phyloP scores from a whole-genome alignment of 2,888 invertebrate genomes.

The Dascillus cervinus region DNA sequence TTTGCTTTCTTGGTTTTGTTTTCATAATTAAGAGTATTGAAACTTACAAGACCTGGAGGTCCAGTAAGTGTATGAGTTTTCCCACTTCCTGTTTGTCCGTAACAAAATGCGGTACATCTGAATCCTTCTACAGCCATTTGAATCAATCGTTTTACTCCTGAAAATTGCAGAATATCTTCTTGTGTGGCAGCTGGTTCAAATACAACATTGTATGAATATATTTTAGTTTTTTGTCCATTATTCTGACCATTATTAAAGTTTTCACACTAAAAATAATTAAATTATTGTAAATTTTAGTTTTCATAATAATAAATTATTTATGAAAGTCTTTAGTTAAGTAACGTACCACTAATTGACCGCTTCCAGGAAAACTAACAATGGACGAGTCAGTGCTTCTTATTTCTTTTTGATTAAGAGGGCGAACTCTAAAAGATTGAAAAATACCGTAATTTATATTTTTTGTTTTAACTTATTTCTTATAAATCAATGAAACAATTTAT shows the following conservation, averaged over 20 bases:
- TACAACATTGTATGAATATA: slow-evolving; percentile 92
- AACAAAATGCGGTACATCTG: slow-evolving; percentile 89
- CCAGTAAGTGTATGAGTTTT: slow-evolving; percentile 95
- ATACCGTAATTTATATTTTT: too few relatives aligned
- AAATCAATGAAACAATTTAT: too few relatives aligned
- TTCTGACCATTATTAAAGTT: slow-evolving; percentile 34
- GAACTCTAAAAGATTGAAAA: slow-evolving; percentile 54
- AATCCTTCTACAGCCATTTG: slow-evolving; percentile 95
- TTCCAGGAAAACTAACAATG: slow-evolving; percentile 78
- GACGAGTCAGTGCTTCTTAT: slow-evolving; percentile 58
- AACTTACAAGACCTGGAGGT: slow-evolving; percentile 71
- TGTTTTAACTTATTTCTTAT: too few relatives aligned
- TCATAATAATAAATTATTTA: neutral
- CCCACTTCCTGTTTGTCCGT: slow-evolving; percentile 94
- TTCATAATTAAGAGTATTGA: too few relatives aligned
- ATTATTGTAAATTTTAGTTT: neutral
- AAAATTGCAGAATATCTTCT: slow-evolving; percentile 81
- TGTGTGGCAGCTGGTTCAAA: slow-evolving; percentile 87
- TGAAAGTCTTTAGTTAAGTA: neutral
- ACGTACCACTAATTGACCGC: slow-evolving; percentile 68
- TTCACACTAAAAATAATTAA: neutral
- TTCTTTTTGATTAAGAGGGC: slow-evolving; percentile 74
- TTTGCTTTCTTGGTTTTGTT: too few relatives aligned
- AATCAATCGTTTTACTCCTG: slow-evolving; percentile 80
- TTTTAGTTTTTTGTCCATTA: slow-evolving; percentile 69